A percentile compares a stretch with the other conserved stretches of the same genome.
phyloP scores from a whole-genome alignment of 2,797 vertebrate genomes.

The Parambassis ranga region DNA sequence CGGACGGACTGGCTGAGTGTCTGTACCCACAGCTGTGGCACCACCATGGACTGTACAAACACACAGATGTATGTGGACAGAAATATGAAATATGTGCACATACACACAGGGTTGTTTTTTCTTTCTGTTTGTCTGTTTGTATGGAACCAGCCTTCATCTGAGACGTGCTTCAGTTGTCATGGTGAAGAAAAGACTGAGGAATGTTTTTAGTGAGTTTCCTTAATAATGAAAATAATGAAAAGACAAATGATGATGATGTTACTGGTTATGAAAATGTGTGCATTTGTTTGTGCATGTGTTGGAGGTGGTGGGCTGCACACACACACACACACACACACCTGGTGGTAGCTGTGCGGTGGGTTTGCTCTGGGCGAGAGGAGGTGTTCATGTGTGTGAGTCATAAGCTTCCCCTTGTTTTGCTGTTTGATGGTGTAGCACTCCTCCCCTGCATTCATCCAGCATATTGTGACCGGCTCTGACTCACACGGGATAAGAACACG shows the following conservation, averaged over 20 bases:
- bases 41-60: no score
- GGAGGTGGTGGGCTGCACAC: background rate
- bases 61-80: background rate
- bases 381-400: slow-evolving; percentile 49
- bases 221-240: no score
- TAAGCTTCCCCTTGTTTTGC: slow-evolving; percentile 23
- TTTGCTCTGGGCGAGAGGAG: slow-evolving; percentile 20
- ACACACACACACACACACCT: background rate
- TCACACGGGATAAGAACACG: slow-evolving; percentile 19
- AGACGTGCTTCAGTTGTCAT: slow-evolving; percentile 56
- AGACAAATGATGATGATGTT: no score
- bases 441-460: slow-evolving; percentile 28
- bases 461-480: slow-evolving; percentile 40
- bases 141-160: slow-evolving; percentile 14
- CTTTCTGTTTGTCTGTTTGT: slow-evolving; percentile 2
- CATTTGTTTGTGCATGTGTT: background rate
- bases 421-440: background rate
- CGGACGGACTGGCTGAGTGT: no score
- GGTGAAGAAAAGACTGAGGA: slow-evolving; percentile 37
- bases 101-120: background rate
- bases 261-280: no score
- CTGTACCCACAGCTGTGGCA: no score
- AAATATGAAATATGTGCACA: background rate
- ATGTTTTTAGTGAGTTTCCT: slow-evolving; percentile 14
- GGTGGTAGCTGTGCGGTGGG: slow-evolving; percentile 16